These are phyloP conservation scores for Pandion haliaetus DNA, from an alignment of 2,113 vertebrate genomes.

Conservation along the genomic window DNA sequence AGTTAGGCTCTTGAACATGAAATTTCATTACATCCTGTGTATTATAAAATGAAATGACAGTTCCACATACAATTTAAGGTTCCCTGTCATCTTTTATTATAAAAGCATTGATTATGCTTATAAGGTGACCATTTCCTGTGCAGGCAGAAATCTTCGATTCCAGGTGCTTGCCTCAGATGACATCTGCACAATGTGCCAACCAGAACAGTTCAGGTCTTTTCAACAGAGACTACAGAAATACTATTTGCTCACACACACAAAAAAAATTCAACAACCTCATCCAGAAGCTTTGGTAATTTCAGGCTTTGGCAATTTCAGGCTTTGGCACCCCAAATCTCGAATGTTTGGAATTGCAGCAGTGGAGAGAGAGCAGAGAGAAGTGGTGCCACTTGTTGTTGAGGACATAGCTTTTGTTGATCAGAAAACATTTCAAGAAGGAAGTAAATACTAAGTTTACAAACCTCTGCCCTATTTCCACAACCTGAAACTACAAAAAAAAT, in stretches of 20 bases:
- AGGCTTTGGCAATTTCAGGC: background rate
- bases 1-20: background rate
- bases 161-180: background rate
- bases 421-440: background rate
- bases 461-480: background rate
- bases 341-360: background rate
- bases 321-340: no score
- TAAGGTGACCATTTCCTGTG: background rate
- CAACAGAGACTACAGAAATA: background rate
- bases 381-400: background rate
- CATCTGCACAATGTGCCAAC: background rate
- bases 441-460: background rate
- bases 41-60: background rate
- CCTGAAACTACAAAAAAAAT: background rate
- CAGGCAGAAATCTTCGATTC: background rate
- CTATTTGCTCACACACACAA: background rate
- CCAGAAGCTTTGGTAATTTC: background rate
- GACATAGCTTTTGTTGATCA: background rate
- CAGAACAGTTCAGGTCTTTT: background rate
- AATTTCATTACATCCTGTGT: background rate
- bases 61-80: background rate
- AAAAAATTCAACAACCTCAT: background rate
- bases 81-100: background rate
- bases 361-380: background rate
- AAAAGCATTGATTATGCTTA: background rate